Base-by-base conservation (phyloP, 2,113 vertebrate genomes). In the Etheostoma spectabile region DNA sequence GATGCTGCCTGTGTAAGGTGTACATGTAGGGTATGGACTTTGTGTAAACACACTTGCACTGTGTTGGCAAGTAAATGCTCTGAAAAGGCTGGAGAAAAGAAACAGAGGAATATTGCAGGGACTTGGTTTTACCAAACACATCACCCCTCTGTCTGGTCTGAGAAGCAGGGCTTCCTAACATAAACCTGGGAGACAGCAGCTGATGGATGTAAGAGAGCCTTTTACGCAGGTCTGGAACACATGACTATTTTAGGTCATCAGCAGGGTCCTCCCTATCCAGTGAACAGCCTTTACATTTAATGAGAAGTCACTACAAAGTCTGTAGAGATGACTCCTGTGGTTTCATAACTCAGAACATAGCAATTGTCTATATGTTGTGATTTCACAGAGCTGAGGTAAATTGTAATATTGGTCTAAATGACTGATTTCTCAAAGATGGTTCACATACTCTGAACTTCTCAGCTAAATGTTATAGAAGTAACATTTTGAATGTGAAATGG, bases 171-270 rank as follows among this genome's bases (percentile, higher is more conserved):
- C 67, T 84, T 72, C 64, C 30, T 77, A 93, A 91, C 85, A 86
- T 93, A 95, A 95, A 95, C 93, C 73, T 76, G 74, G 10, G 57
- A 86, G 89, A 89, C 92, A 89, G 77, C 79, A 84, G 80, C 90
- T 88, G 91, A 92, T 92, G 81, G 74, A 92, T 90, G 82, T 77
- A 49, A 67, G 71, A 62, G 78, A 46, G 48, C 19, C 52, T 75
- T 84, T 88, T 72, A 48, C 49, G 52, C 51, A 53, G 66, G 74
- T 86, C 88, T 78, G 74, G 87, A 89, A 53, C 86, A 92, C 88
- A 93, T 95, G 91, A 92, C 94, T 95, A 95, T 95, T 95, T 95
- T 96, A 94, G 94, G 95, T 91, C 87, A 94, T 88, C 77, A 63
- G 56, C 49, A 0, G 71, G 70, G 77, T 61, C 87, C 80, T 72